These are phyloP conservation scores for Chelon labrosus DNA, from an alignment of 2,797 vertebrate species.

Conservation along the genomic window DNA sequence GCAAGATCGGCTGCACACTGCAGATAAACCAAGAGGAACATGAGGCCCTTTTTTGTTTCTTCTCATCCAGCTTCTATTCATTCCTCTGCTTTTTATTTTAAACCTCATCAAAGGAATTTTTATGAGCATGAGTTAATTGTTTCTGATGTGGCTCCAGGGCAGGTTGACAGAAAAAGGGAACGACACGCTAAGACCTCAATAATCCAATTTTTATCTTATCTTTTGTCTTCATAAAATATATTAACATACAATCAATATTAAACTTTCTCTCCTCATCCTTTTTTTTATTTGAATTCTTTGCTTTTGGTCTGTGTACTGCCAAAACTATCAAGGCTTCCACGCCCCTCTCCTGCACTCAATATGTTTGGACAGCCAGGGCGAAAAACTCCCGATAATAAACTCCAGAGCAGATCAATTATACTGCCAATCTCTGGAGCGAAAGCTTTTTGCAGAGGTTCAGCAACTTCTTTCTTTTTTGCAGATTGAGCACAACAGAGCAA, in stretches of 20 bases:
- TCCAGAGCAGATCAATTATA: constrained; percentile 56
- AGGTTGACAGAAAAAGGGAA: constrained; percentile 7
- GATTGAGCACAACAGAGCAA: constrained; percentile 16
- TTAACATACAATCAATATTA: not conserved
- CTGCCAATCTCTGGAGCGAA: constrained; percentile 12
- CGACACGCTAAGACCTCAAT: too few species aligned
- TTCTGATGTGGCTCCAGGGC: constrained; percentile 12
- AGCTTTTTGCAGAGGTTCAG: constrained; percentile 10
- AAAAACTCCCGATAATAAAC: constrained; percentile 64
- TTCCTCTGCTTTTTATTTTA: constrained; percentile 18
- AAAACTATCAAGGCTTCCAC: constrained; percentile 26
- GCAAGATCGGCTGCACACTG: constrained; percentile 22
- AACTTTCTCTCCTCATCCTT: not conserved
- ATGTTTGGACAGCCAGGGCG: constrained; percentile 60
- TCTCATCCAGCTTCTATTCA: not conserved
- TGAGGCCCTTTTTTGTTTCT: constrained; percentile 9
- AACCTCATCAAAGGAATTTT: constrained; percentile 25
- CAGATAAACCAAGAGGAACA: constrained; percentile 38
- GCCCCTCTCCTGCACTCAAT: constrained; percentile 9
- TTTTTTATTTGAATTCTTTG: constrained; percentile 15
- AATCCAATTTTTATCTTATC: not conserved
- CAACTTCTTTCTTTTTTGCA: constrained; percentile 33
- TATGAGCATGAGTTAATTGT: not conserved
- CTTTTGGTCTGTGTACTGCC: constrained; percentile 11
- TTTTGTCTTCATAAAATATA: constrained; percentile 7